Conservation (phyloP, 1,140 invertebrate species). For the Pseudomyrmex sp. region DNA sequence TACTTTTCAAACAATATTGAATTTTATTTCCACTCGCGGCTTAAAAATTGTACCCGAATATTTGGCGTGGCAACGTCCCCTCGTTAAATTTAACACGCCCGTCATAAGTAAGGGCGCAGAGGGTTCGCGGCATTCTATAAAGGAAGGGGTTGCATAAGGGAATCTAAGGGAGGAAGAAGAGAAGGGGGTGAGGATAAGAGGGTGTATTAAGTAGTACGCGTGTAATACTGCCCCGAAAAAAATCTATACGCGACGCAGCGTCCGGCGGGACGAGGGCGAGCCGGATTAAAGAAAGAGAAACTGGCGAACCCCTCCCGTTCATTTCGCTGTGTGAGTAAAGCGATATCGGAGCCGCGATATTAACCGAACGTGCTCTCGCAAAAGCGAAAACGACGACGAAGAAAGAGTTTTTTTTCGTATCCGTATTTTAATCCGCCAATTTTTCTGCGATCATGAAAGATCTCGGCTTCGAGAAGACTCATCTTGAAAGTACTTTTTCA, state of each 20-base stretch:
- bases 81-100: constrained; percentile 72
- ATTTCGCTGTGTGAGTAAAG: constrained; percentile 57
- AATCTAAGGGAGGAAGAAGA: constrained; percentile 50
- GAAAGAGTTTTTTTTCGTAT: neutral
- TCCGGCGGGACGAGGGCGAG: constrained; percentile 56
- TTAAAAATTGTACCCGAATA: constrained; percentile 66
- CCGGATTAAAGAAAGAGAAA: constrained; percentile 68
- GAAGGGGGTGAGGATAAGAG: constrained; percentile 45
- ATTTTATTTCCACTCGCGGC: constrained; percentile 2
- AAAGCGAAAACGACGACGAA: neutral
- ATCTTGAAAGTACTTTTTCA: neutral
- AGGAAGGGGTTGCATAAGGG: constrained; percentile 64
- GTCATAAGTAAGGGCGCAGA: constrained; percentile 62
- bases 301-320: constrained; percentile 27
- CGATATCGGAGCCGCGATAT: constrained; percentile 70
- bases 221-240: constrained; percentile 72
- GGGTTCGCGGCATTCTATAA: constrained; percentile 57
- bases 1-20: neutral
- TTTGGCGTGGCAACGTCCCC: constrained; percentile 62
- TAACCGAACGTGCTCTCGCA: constrained; percentile 69
- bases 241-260: constrained; percentile 69
- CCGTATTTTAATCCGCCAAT: neutral
- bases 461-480: neutral
- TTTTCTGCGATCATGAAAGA: neutral
- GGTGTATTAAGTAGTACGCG: constrained; percentile 71